Conservation (phyloP, 1,140 invertebrate species). For the Charaxes varanes region DNA sequence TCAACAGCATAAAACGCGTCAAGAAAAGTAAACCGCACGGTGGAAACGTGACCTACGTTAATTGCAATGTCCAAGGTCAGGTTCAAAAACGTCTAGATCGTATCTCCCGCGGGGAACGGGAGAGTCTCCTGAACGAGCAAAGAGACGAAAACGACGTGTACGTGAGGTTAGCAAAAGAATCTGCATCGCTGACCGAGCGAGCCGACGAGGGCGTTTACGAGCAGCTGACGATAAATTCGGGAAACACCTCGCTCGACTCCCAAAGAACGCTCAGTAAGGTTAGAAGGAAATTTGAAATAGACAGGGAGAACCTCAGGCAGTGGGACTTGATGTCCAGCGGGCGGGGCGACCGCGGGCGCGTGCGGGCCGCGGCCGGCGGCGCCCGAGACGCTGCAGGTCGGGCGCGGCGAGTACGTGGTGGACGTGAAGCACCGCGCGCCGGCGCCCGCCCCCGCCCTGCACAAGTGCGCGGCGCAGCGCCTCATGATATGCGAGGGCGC, state of each 20-base stretch:
- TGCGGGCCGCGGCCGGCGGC: too few relatives aligned
- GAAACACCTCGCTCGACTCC: conserved; percentile 19
- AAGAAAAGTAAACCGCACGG: conserved; percentile 54
- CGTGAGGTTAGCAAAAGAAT: conserved; percentile 71
- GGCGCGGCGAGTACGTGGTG: conserved; percentile 33
- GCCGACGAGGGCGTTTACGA: conserved; percentile 70
- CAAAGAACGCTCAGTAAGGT: conserved; percentile 32
- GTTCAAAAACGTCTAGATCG: conserved; percentile 31
- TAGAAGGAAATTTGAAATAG: conserved; percentile 78
- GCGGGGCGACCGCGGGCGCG: conserved; percentile 68
- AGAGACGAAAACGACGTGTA: conserved; percentile 75
- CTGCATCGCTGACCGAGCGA: conserved; percentile 25
- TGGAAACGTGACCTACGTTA: conserved; percentile 84
- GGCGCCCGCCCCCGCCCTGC: conserved; percentile 24
- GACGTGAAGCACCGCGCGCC: conserved; percentile 46
- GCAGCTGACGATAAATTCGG: conserved; percentile 51
- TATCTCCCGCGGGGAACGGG: conserved; percentile 22
- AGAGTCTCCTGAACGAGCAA: conserved; percentile 30
- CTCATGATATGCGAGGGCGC: conserved; percentile 86
- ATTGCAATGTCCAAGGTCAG: conserved; percentile 76
- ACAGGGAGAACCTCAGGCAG: conserved; percentile 88
- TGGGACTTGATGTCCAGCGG: conserved; percentile 91
- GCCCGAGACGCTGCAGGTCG: conserved; percentile 24
- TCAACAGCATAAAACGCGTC: conserved; percentile 60
- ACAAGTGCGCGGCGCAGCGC: conserved; percentile 64